Conservation (phyloP, 2,797 vertebrate species). For the Pseudomugil gertrudae region DNA sequence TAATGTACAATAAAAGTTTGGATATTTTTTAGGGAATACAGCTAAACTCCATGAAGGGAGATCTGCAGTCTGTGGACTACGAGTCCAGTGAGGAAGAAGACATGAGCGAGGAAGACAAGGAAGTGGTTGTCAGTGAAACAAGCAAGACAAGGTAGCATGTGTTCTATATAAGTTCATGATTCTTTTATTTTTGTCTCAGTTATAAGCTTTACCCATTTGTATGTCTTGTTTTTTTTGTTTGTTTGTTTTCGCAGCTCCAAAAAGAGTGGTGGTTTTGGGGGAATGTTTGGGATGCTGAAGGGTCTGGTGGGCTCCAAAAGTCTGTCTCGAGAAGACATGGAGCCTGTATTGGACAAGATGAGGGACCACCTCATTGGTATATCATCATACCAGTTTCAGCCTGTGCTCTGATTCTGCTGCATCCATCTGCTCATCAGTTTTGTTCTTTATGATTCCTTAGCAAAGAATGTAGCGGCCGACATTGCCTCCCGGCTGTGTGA, state of each 20-base stretch:
- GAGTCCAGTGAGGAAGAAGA: conserved; percentile 88
- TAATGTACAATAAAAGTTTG: conserved; percentile 1
- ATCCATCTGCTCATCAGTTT: not conserved
- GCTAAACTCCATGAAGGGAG: conserved; percentile 84
- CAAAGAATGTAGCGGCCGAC: conserved; percentile 97
- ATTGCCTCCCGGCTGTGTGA: conserved; percentile 94
- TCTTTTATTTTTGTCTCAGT: not conserved
- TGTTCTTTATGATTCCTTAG: conserved; percentile 66
- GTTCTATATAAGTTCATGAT: not conserved
- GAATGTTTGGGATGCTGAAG: conserved; percentile 98
- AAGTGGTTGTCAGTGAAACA: conserved; percentile 55
- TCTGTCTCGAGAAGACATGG: conserved; percentile 91
- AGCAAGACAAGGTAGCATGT: conserved; percentile 67
- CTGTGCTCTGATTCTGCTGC: not conserved
- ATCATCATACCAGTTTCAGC: not conserved
- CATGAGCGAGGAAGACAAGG: conserved; percentile 65
- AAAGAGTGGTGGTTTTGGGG: conserved; percentile 87
- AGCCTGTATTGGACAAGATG: conserved; percentile 96
- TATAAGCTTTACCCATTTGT: not conserved
- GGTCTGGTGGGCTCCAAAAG: conserved; percentile 97
- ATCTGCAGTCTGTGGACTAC: conserved; percentile 90
- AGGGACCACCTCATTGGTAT: conserved; percentile 94
- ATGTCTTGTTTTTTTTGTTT: not conserved
- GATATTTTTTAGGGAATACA: conserved; percentile 69
- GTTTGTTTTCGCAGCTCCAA: conserved; percentile 76